Base-by-base conservation (phyloP, 2,888 invertebrate species). In the Mythimna ferrago region DNA sequence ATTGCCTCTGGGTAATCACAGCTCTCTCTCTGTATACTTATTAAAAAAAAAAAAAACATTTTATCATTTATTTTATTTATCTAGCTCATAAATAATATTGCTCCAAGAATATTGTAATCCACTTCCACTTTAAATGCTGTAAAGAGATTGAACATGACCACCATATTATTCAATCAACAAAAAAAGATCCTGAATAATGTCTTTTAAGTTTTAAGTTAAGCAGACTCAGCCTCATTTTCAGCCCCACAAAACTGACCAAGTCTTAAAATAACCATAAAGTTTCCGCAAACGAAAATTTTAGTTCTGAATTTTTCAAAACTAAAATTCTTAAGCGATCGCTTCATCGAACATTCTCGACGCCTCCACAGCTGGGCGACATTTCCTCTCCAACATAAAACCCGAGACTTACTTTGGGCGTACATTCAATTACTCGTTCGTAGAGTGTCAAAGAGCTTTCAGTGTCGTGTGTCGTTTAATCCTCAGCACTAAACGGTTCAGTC, bases 361-460 rank as follows among this genome's bases (percentile, higher is more conserved):
- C 63, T 69, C 44, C 54, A 61, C 68, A 62, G 81, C 66, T 71
- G 68, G 77, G 66, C 71, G 70, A 67, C 73, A 73, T 80, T 80
- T 66, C 64, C 71, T 48, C 71, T 78, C 81, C 73, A 86, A 73
- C 77, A 80, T 81, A 60, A 78, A 76, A 64, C 74, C 68, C 54
- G 81, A 71, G 84, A 81, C 82, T 81, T 87, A 88, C 89, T 89
- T 88, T 86, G 87, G 87, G 87, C 88, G 89, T 88, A 88, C 88
- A 92, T 91, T 91, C 89, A 91, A 91, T 92, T 92, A 92, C 91
- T 89, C 86, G 86, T 88, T 86, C 87, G 88, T 87, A 71, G 88
- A 89, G 91, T 88, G 89, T 92, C 92, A 92, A 92, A 92, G 92
- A 84, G 89, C 91, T 91, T 91, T 90, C 86, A 88, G 89, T 89